Base-by-base conservation (phyloP, 2,888 invertebrate species). In the Andrena haemorrhoa region DNA sequence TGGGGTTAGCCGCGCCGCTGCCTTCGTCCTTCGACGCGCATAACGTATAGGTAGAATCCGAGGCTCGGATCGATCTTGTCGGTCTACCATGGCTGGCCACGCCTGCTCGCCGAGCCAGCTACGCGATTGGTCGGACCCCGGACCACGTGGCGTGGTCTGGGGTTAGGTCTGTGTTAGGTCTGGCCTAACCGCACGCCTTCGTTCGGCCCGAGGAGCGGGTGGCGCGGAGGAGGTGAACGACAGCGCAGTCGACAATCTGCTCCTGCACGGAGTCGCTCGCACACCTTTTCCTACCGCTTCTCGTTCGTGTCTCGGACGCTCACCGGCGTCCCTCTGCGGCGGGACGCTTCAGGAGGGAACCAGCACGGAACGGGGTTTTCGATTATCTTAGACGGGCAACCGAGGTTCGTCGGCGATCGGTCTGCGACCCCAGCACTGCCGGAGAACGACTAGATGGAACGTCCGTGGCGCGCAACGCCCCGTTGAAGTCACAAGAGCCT, bases 241-340 rank as follows among this genome's bases (percentile, higher is more conserved):
- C 85, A 84, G 85, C 92, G 90, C 92, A 92, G 92, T 92, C 91
- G 89, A 86, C 91, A 89, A 89, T 91, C 92, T 86, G 91, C 92
- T 91, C 86, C 86, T 86, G 92, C 80, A 88, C 89, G 88, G 92
- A 89, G 90, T 90, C 86, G 83, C 88, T 86, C 89, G 88, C 80
- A 83, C 86, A 84, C 83, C 86, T 85, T 84, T 83, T 85, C 75
- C 73, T 84, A 75, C 80, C 84, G 86, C 82, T 79, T 69, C 86
- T 79, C 88, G 85, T 84, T 88, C 87, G 88, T 87, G 76, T 89
- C 86, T 82, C 88, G 89, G 84, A 60, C 65, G 71, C 60, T 64
- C 47, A 31, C 35, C 76, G 75, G 74, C 73, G 68, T 64, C 69
- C 41, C 31, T 75, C 23, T 8, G 16, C 63, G 51, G 31, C 66